phyloP scores from a whole-genome alignment of 2,797 vertebrate species.

The Semotilus atromaculatus region DNA sequence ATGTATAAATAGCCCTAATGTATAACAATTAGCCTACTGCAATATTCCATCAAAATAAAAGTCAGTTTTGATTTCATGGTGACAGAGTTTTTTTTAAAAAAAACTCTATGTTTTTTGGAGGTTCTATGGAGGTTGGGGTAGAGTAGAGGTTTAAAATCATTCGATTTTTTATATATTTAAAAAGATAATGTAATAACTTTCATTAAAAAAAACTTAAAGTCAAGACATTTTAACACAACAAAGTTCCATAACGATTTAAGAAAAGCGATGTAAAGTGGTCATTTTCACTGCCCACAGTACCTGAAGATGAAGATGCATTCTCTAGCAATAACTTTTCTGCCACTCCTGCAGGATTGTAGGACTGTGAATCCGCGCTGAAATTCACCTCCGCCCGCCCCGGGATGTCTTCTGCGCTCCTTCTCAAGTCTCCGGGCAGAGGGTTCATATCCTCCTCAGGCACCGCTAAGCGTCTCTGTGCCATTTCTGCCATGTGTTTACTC shows the following conservation, averaged over 20 bases:
- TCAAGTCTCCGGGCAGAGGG: conserved; percentile 59
- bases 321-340: conserved; percentile 60
- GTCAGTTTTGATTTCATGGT: neutral
- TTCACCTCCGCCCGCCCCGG: conserved; percentile 52
- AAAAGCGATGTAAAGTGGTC: neutral
- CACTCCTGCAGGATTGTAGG: conserved; percentile 50
- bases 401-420: conserved; percentile 57
- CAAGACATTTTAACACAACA: neutral
- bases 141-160: neutral
- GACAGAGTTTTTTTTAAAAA: neutral
- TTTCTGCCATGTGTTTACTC: conserved; percentile 72
- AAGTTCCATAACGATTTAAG: neutral
- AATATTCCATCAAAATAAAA: neutral
- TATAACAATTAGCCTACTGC: neutral
- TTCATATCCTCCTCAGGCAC: conserved; percentile 66
- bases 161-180: neutral
- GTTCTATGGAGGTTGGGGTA: neutral
- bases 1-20: neutral
- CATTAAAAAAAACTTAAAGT: neutral
- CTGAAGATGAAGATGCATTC: conserved; percentile 54
- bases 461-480: conserved; percentile 65
- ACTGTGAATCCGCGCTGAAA: conserved; percentile 54
- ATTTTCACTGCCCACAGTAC: conserved; percentile 40
- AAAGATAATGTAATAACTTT: neutral
- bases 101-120: no score